Conservation (phyloP, 1,140 invertebrate genomes). For the Drosophila punjabiensis region DNA sequence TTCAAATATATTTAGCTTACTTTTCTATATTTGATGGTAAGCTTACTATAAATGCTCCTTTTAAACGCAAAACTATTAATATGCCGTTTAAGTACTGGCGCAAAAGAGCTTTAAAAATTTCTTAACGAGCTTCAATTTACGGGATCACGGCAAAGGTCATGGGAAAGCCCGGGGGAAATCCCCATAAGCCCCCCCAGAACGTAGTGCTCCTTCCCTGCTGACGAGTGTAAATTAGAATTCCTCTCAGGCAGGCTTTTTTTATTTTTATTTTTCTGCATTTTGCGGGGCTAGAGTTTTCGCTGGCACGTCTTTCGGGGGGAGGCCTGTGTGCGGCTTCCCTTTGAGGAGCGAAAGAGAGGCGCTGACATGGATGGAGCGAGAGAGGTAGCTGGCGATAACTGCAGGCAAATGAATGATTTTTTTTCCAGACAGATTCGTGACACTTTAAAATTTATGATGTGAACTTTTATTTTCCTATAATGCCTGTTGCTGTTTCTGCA, state of each 20-base stretch:
- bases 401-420: slow-evolving; percentile 79
- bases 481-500: slow-evolving; percentile 36
- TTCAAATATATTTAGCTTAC: no score
- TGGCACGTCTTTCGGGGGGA: slow-evolving; percentile 59
- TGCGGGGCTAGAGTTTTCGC: slow-evolving; percentile 38
- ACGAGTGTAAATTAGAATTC: slow-evolving; percentile 72
- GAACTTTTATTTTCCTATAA: slow-evolving; percentile 69
- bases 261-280: slow-evolving; percentile 5
- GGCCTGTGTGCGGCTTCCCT: slow-evolving; percentile 71
- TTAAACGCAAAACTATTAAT: background rate
- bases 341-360: slow-evolving; percentile 55
- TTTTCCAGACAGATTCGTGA: slow-evolving; percentile 80
- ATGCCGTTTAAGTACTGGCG: background rate
- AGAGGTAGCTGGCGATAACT: slow-evolving; percentile 54
- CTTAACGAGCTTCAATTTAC: slow-evolving; percentile 24
- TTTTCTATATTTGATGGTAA: no score
- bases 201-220: slow-evolving; percentile 37
- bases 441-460: slow-evolving; percentile 84
- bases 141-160: slow-evolving; percentile 30
- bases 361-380: slow-evolving; percentile 9
- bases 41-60: no score
- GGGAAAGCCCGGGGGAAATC: slow-evolving; percentile 7
- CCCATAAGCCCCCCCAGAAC: background rate
- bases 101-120: slow-evolving; percentile 9
- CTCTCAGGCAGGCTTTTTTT: slow-evolving; percentile 50